These are phyloP conservation scores for Cyrtodaria siliqua DNA, from an alignment of 2,888 invertebrate genomes.

Conservation along the genomic window DNA sequence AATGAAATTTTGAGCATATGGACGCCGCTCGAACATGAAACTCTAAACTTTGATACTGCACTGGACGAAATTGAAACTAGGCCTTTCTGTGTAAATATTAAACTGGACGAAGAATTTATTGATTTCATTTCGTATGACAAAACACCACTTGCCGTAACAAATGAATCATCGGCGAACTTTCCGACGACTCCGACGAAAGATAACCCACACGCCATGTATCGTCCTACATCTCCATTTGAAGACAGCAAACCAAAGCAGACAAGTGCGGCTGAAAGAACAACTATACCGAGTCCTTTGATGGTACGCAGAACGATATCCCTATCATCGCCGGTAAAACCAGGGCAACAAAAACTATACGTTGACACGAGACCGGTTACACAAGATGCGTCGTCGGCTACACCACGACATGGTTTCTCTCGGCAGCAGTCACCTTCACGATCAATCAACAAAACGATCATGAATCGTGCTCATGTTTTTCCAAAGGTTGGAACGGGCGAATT, in stretches of 20 bases:
- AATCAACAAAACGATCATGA: constrained; percentile 21
- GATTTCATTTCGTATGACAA: constrained; percentile 60
- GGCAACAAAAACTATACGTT: constrained; percentile 36
- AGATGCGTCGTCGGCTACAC: constrained; percentile 34
- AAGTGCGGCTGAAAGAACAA: constrained; percentile 23
- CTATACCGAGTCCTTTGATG: constrained; percentile 53
- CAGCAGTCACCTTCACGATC: constrained; percentile 39
- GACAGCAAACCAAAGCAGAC: constrained; percentile 9
- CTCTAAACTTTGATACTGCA: constrained; percentile 48
- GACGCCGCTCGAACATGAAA: constrained; percentile 61
- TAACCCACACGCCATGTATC: neutral
- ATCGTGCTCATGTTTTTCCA: constrained; percentile 33
- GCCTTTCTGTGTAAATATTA: constrained; percentile 50
- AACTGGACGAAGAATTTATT: constrained; percentile 54
- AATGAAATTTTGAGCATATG: constrained; percentile 58
- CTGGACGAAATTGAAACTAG: constrained; percentile 59
- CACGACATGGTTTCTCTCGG: constrained; percentile 16
- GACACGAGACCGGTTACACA: constrained; percentile 43
- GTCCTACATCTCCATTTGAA: constrained; percentile 12
- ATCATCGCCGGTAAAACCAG: constrained; percentile 29
- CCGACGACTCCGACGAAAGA: constrained; percentile 46
- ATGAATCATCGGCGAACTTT: constrained; percentile 16
- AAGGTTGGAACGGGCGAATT: constrained; percentile 60
- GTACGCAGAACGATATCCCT: constrained; percentile 52
- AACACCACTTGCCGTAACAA: constrained; percentile 47